Conservation (phyloP, 2,888 invertebrate genomes). For the Plutella xylostella region DNA sequence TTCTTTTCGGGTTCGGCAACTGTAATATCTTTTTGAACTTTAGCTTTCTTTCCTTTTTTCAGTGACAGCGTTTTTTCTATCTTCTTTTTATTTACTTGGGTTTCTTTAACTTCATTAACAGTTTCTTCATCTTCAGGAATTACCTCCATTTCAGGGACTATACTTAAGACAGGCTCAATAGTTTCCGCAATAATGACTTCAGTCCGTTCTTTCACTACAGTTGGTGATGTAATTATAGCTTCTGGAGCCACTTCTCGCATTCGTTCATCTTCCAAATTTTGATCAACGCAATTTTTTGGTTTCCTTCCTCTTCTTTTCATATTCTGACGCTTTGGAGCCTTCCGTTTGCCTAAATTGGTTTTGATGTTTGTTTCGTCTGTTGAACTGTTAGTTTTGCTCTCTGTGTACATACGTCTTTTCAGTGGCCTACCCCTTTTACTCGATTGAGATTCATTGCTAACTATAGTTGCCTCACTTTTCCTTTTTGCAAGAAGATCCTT, state of each 20-base stretch:
- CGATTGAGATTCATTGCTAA: not conserved
- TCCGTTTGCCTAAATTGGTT: constrained; percentile 14
- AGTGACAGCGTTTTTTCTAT: constrained; percentile 14
- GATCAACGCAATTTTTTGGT: not conserved
- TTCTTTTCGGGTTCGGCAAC: constrained; percentile 15
- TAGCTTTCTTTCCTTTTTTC: constrained; percentile 13
- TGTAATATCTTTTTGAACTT: constrained; percentile 15
- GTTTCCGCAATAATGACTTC: constrained; percentile 12
- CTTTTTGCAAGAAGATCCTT: constrained; percentile 15
- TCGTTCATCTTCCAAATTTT: constrained; percentile 22
- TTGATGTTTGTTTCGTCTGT: constrained; percentile 21
- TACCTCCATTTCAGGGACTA: constrained; percentile 31
- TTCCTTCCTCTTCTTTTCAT: constrained; percentile 9
- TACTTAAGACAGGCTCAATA: not conserved
- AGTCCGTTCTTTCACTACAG: not conserved
- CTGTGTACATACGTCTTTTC: not conserved
- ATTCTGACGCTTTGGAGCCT: constrained; percentile 19
- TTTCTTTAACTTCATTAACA: constrained; percentile 7
- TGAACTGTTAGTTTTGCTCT: constrained; percentile 16
- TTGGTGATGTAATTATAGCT: not conserved
- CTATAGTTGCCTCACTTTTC: not conserved
- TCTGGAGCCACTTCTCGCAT: not conserved
- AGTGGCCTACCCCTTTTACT: not conserved
- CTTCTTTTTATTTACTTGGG: constrained; percentile 16
- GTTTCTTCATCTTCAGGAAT: constrained; percentile 21